These are phyloP conservation scores for Monoplex corrugatus DNA, from an alignment of 2,888 invertebrate genomes.

Conservation along the genomic window DNA sequence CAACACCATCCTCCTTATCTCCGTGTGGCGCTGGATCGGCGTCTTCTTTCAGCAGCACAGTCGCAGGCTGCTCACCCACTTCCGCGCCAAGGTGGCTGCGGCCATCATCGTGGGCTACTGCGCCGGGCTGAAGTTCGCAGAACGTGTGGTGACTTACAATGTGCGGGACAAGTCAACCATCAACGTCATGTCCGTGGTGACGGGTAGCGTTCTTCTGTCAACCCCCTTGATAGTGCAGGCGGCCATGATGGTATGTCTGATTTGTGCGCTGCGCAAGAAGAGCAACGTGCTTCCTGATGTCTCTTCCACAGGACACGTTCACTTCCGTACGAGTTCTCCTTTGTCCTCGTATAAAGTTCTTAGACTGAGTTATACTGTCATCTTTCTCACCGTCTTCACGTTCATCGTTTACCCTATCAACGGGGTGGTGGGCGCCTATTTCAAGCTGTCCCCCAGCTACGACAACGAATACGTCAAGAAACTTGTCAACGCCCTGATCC, in stretches of 20 bases:
- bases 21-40: slow-evolving; percentile 1
- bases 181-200: neutral
- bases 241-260: neutral
- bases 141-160: neutral
- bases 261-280: neutral
- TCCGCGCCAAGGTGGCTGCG: neutral
- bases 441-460: neutral
- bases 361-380: neutral
- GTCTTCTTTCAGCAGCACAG: neutral
- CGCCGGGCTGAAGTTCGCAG: neutral
- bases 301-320: neutral
- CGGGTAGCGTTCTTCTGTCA: neutral
- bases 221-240: neutral
- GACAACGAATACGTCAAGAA: too few relatives aligned
- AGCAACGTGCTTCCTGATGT: neutral
- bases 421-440: neutral
- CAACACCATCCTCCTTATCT: neutral
- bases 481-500: neutral
- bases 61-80: neutral
- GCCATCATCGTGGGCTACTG: slow-evolving; percentile 12
- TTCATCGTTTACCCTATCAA: neutral
- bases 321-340: neutral
- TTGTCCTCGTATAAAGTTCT: neutral
- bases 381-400: neutral
- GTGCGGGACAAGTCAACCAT: neutral